Evolutionary conservation across 2,888 invertebrate species (phyloP).

Genomic region (Patella depressa): DNA sequence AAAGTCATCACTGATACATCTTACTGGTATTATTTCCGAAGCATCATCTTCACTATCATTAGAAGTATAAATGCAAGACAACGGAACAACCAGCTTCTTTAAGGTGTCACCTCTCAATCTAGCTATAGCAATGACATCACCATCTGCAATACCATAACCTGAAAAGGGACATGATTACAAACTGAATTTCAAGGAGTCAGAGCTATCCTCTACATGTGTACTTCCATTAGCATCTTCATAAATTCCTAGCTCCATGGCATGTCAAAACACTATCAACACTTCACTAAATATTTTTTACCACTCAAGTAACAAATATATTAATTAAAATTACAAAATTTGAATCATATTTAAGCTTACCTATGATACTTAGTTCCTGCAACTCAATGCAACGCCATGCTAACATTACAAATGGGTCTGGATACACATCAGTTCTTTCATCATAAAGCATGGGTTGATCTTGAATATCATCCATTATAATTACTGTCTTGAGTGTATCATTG

Average conservation of each 20-base stretch:
- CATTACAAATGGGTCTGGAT: conserved; percentile 77
- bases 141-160: conserved; percentile 78
- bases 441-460: conserved; percentile 43
- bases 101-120: conserved; percentile 76
- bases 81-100: conserved; percentile 76
- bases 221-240: too few species aligned
- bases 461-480: conserved; percentile 78
- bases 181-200: too few species aligned
- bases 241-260: too few species aligned
- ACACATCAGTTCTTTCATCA: conserved; percentile 35
- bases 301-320: not conserved
- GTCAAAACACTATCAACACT: not conserved
- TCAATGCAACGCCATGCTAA: conserved; percentile 79
- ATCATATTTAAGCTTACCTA: conserved; percentile 69
- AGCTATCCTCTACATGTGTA: too few species aligned
- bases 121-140: conserved; percentile 79
- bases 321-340: not conserved
- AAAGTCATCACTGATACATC: conserved; percentile 40
- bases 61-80: conserved; percentile 67
- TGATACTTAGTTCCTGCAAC: conserved; percentile 76
- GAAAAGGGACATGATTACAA: conserved; percentile 21
- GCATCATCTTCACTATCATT: conserved; percentile 50
- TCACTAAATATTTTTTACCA: not conserved
- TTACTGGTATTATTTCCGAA: conserved; percentile 41
- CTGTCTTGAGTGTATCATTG: conserved; percentile 73